phyloP scores from a whole-genome alignment of 64 coral and sea anemone genomes.

The Stichodactyla helianthus region DNA sequence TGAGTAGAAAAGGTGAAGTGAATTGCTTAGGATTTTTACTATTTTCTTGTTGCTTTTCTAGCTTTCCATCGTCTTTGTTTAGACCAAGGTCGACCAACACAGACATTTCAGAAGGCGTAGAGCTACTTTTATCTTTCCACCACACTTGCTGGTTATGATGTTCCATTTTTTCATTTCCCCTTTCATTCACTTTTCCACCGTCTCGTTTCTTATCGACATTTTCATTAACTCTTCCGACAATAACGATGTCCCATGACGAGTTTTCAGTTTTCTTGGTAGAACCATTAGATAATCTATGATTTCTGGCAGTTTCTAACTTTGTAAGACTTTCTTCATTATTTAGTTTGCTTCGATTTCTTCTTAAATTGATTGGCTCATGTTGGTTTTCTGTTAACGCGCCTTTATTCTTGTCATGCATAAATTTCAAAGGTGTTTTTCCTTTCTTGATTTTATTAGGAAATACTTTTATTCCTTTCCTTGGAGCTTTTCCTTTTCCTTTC shows the following conservation, averaged over 20 bases:
- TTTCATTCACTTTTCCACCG: neutral
- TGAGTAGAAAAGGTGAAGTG: neutral
- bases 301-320: neutral
- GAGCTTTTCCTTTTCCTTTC: neutral
- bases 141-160: neutral
- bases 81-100: neutral
- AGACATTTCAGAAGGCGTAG: neutral
- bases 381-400: neutral
- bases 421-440: neutral
- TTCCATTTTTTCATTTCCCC: neutral
- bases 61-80: neutral
- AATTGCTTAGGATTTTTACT: neutral
- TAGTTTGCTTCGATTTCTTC: neutral
- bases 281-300: neutral
- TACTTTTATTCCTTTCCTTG: neutral
- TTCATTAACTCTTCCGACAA: neutral
- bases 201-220: neutral
- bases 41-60: neutral
- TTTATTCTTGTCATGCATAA: neutral
- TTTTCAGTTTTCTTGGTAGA: neutral
- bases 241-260: neutral
- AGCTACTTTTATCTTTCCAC: neutral
- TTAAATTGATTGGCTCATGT: neutral
- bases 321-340: neutral
- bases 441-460: neutral